phyloP scores from a whole-genome alignment of 2,888 invertebrate species.

The Glaucopsyche alexis region DNA sequence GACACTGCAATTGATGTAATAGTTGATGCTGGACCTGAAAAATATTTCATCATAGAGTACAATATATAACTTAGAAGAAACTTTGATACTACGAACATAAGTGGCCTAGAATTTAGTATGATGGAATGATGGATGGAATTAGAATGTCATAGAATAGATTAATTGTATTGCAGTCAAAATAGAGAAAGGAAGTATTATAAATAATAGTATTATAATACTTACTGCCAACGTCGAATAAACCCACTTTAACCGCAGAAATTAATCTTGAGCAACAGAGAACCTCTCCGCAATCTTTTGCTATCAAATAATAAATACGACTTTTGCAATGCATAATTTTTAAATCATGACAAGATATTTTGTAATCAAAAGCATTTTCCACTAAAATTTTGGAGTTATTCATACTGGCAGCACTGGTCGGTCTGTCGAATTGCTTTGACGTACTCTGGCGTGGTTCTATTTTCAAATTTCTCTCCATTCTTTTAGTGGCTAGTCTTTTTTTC shows the following conservation, averaged over 20 bases:
- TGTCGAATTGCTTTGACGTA: constrained; percentile 49
- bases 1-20: constrained; percentile 58
- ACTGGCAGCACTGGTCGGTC: constrained; percentile 58
- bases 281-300: constrained; percentile 66
- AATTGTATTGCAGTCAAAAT: background rate
- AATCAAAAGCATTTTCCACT: constrained; percentile 56
- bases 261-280: constrained; percentile 58
- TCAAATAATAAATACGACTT: constrained; percentile 55
- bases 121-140: too few relatives aligned
- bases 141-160: too few relatives aligned
- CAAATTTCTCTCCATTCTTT: constrained; percentile 50
- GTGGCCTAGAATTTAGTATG: background rate
- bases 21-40: constrained; percentile 56
- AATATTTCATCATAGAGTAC: background rate
- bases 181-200: background rate
- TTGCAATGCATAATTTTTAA: constrained; percentile 58
- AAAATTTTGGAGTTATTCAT: constrained; percentile 43
- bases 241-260: constrained; percentile 53
- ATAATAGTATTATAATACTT: too few relatives aligned
- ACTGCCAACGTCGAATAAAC: constrained; percentile 57
- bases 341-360: constrained; percentile 56
- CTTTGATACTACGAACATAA: too few relatives aligned
- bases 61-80: background rate
- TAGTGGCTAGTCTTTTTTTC: constrained; percentile 54
- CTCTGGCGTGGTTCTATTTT: constrained; percentile 51